phyloP scores from a whole-genome alignment of 2,888 invertebrate species.

The Aporophyla lueneburgensis region DNA sequence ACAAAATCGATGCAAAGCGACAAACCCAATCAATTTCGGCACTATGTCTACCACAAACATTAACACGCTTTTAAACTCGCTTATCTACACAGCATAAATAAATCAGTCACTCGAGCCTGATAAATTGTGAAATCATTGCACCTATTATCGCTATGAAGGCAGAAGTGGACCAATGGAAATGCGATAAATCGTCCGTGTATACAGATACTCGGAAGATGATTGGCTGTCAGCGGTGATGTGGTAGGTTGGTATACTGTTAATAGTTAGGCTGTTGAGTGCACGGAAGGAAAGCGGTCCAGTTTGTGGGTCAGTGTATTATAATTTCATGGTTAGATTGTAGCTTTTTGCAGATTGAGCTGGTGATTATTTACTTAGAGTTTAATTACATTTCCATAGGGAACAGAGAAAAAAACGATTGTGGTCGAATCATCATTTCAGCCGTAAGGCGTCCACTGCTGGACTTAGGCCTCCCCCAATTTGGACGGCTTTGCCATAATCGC shows the following conservation, averaged over 20 bases:
- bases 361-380: slow-evolving; percentile 9
- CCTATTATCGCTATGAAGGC: slow-evolving; percentile 61
- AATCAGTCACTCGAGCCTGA: slow-evolving; percentile 60
- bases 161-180: slow-evolving; percentile 67
- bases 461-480: too few species aligned
- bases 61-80: slow-evolving; percentile 48
- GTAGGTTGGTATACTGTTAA: slow-evolving; percentile 48
- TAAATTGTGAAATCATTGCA: slow-evolving; percentile 64
- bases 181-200: slow-evolving; percentile 51
- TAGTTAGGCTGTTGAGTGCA: slow-evolving; percentile 27
- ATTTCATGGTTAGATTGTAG: slow-evolving; percentile 20
- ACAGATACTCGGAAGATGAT: slow-evolving; percentile 45
- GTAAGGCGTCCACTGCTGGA: too few species aligned
- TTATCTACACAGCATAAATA: slow-evolving; percentile 58
- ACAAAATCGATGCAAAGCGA: slow-evolving; percentile 39
- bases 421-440: too few species aligned
- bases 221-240: slow-evolving; percentile 50
- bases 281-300: slow-evolving; percentile 51
- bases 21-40: slow-evolving; percentile 44
- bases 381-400: too few species aligned
- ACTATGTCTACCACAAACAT: slow-evolving; percentile 35
- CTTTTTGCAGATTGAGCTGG: neutral
- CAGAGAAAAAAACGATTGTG: too few species aligned
- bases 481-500: too few species aligned
- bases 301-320: slow-evolving; percentile 41